phyloP scores from a whole-genome alignment of 2,888 invertebrate species.

The Leptopterna dolabrata region DNA sequence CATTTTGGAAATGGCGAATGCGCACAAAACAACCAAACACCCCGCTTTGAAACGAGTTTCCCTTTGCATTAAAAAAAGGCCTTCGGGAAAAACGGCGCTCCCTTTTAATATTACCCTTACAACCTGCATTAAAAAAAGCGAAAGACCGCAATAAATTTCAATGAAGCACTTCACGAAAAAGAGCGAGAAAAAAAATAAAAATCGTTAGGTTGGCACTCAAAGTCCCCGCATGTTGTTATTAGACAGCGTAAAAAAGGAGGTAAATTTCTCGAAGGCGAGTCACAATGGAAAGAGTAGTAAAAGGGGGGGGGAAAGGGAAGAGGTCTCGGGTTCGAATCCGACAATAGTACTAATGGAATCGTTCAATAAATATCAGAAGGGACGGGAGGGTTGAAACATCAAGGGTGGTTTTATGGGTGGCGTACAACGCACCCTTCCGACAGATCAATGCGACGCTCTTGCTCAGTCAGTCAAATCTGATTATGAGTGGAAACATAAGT shows the following conservation, averaged over 20 bases:
- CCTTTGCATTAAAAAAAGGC: not conserved
- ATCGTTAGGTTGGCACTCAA: not conserved
- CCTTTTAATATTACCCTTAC: constrained; percentile 16
- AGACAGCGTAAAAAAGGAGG: constrained; percentile 25
- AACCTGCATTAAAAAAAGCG: not conserved
- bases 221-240: constrained; percentile 50
- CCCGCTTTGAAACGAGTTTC: not conserved
- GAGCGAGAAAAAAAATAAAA: not conserved
- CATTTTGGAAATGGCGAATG: not conserved
- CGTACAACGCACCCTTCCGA: not conserved
- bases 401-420: constrained; percentile 34
- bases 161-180: constrained; percentile 29
- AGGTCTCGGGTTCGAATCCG: not conserved
- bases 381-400: constrained; percentile 18
- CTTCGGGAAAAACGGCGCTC: constrained; percentile 13
- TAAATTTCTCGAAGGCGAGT: constrained; percentile 38
- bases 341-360: constrained; percentile 56
- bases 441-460: constrained; percentile 16
- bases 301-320: not conserved
- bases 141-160: constrained; percentile 47
- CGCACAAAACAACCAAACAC: not conserved
- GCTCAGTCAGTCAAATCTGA: constrained; percentile 49
- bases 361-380: constrained; percentile 55
- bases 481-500: constrained; percentile 55
- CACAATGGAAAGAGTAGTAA: constrained; percentile 55